Base-by-base conservation (phyloP, 2,113 vertebrate species). In the Odontophorus gujanensis region DNA sequence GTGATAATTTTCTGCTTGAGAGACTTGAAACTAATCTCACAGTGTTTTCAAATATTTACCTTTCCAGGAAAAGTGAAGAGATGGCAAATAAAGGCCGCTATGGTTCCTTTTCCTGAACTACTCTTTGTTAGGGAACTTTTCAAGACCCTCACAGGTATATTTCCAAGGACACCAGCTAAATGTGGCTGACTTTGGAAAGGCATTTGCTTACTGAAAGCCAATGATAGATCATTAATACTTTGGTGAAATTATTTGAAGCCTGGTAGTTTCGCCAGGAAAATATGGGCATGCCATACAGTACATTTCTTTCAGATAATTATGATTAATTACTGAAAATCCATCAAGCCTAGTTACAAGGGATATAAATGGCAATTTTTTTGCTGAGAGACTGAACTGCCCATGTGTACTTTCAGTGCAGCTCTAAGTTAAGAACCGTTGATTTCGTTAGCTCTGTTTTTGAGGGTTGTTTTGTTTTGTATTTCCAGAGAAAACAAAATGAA, bases 41-140 rank as follows among this genome's bases (percentile, higher is more conserved):
- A 8, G 68, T 65, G 38, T 79, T 88, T 90, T 88, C 80, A 92
- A 75, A 92, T 73, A 43, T 88, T 81, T 92, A 80, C 47, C n/a
- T 83, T 90, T 78, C 80, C 68, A 50, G 47, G 15, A 65, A 57
- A 81, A 90, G 94, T 90, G 11, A 62, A 92, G 85, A 86, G 61
- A 58, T 68, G 0, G 6, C 77, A 92, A 89, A 94, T 48, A 82
- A 2, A 47, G 50, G 58, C 51, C 17, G 11, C 32, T 30, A 3
- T 36, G 42, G 9, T 20, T 88, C 28, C 48, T 87, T 71, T 86
- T 86, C 47, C 26, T 81, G 71, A 65, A 76, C 68, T 90, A 57
- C 51, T 90, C 73, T 80, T 77, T 71, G n/a, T 76, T 13, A 30
- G 71, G 43, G 53, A 58, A 65, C n/a, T 84, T 94, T 40, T 68